Evolutionary conservation across 2,113 vertebrate species (phyloP).

Genomic region (Mormyrus lacerda): DNA sequence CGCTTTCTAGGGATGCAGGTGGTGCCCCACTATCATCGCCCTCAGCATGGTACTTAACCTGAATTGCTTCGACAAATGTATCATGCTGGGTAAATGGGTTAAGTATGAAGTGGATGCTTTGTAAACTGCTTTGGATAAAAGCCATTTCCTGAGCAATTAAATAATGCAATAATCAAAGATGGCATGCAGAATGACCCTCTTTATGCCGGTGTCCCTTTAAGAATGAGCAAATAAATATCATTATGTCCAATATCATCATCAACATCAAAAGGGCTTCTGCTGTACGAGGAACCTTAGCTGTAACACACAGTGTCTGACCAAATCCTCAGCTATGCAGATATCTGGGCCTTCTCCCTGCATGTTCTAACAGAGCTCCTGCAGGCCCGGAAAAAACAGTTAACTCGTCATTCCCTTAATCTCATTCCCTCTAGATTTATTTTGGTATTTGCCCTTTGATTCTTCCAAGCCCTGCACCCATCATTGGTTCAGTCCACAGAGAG

Average conservation of each 20-base stretch:
- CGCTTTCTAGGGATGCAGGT: background rate
- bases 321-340: background rate
- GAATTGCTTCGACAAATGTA: background rate
- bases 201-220: background rate
- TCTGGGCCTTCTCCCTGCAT: background rate
- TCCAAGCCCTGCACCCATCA: background rate
- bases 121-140: slow-evolving; percentile 12
- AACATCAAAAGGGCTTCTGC: background rate
- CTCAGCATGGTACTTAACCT: background rate
- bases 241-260: background rate
- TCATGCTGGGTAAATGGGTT: slow-evolving; percentile 7
- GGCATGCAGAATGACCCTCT: background rate
- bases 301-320: background rate
- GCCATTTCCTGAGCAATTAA: slow-evolving; percentile 13
- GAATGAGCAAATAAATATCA: background rate
- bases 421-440: background rate
- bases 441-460: background rate
- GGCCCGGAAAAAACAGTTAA: background rate
- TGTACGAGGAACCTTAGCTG: background rate
- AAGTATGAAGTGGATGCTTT: background rate
- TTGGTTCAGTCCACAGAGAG: background rate
- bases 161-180: background rate
- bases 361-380: background rate
- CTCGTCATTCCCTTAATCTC: too few relatives aligned
- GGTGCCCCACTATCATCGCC: background rate